Evolutionary conservation across 2,888 invertebrate species (phyloP).

Genomic region (Lissonota sp.): DNA sequence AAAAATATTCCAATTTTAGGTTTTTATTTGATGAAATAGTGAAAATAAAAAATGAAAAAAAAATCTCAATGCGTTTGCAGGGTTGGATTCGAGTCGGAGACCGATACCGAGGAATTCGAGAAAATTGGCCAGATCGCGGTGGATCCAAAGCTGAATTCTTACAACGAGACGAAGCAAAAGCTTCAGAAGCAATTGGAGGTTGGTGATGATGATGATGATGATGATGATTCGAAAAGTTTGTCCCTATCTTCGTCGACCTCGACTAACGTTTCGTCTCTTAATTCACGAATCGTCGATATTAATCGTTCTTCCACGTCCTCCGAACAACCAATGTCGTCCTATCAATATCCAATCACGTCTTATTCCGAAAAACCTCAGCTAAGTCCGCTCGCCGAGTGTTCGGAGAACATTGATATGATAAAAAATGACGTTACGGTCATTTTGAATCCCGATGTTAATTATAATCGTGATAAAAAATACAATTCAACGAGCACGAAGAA

Average conservation of each 20-base stretch:
- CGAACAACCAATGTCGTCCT: conserved; percentile 73
- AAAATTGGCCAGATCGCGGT: conserved; percentile 87
- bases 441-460: conserved; percentile 21
- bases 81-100: conserved; percentile 90
- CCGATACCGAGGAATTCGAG: conserved; percentile 93
- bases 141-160: conserved; percentile 77
- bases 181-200: conserved; percentile 81
- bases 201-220: conserved; percentile 74
- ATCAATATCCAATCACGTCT: conserved; percentile 76
- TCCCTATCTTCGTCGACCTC: conserved; percentile 79
- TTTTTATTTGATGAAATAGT: neutral
- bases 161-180: conserved; percentile 73
- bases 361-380: conserved; percentile 74
- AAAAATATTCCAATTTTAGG: too few species aligned
- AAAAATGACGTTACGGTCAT: conserved; percentile 31
- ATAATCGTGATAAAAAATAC: conserved; percentile 21
- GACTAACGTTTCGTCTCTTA: conserved; percentile 79
- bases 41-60: neutral
- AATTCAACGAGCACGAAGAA: conserved; percentile 55
- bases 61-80: conserved; percentile 81
- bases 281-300: conserved; percentile 72
- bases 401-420: conserved; percentile 69
- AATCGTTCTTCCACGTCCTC: conserved; percentile 74
- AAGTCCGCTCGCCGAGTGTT: conserved; percentile 79
- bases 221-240: conserved; percentile 77